A percentile compares a stretch with the other conserved stretches of the same genome.
phyloP scores from a whole-genome alignment of 2,797 vertebrate species.

The Karalla daura region DNA sequence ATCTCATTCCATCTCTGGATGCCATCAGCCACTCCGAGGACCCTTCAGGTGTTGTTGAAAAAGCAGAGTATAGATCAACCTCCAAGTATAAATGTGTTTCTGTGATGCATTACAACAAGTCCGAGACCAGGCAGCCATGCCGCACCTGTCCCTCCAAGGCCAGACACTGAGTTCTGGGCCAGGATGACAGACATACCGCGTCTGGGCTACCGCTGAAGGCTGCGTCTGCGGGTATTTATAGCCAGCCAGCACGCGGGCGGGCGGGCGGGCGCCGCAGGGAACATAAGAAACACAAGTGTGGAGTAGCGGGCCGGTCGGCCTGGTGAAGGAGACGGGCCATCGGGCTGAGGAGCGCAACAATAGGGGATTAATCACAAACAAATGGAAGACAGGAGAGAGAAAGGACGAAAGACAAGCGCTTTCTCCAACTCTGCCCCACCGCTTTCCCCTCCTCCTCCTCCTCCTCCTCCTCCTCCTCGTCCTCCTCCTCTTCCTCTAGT shows the following conservation, averaged over 20 bases:
- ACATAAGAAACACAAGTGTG: not conserved
- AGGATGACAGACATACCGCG: conserved; percentile 39
- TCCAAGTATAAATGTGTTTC: conserved; percentile 3
- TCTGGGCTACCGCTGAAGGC: conserved; percentile 38
- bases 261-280: conserved; percentile 16
- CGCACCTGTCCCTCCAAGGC: conserved; percentile 59
- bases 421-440: not conserved
- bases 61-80: not conserved
- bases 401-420: no score
- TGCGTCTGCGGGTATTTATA: conserved; percentile 50
- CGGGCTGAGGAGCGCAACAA: not conserved
- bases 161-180: conserved; percentile 40
- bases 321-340: not conserved
- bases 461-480: no score
- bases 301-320: not conserved
- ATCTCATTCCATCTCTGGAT: not conserved
- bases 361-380: not conserved
- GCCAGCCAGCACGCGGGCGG: conserved; percentile 11
- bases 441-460: no score
- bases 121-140: conserved; percentile 33
- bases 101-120: conserved; percentile 21
- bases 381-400: not conserved
- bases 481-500: not conserved
- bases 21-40: not conserved
- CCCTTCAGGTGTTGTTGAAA: not conserved